Evolutionary conservation across 2,797 vertebrate genomes (phyloP), one percentile per base, ranked within the genome.

Genomic region (Scarus forsteni): DNA sequence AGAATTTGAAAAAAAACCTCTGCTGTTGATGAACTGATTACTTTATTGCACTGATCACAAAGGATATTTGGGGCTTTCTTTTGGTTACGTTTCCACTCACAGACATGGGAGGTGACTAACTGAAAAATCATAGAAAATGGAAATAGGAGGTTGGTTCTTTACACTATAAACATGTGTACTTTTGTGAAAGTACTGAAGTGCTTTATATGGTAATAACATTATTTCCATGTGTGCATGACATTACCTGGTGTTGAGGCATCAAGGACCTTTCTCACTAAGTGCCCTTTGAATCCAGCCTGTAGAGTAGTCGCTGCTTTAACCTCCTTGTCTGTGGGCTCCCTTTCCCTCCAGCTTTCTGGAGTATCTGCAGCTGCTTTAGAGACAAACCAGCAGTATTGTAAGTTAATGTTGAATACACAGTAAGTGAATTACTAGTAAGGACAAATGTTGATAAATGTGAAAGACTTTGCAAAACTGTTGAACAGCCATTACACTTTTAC

Each of bases 161-260:
- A 27, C 27, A 4, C 27, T 27, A 27, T 27, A 27, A 27, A 27
- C 27, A 27, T 27, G 38, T 60, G 3, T 5, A 8, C 35, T 11
- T n/a, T 51, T 51, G 52, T 55, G 27, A 4, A 49, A 7, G 56
- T 53, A 36, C 42, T 12, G 0, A 48, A 10, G 8, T 35, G 12
- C 14, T 4, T 50, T 34, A 5, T 48, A 54, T 46, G 0, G 51
- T 27, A 40, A 66, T 27, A 5, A 27, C 44, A 13, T 45, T 45
- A 15, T 7, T 78, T 54, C 8, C 40, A 40, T 39, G 44, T 19
- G 44, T 61, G 18, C 2, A 14, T 14, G 14, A 50, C 6, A 59
- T 80, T 81, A 97, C 96, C 96, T 89, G 94, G 89, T 77, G 73
- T 93, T 72, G 94, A 93, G 65, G 95, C 94, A 19, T 83, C 93